A percentile compares a stretch with the other conserved stretches of the same genome.
These are phyloP conservation scores for Zapornia atra DNA, from an alignment of 2,113 vertebrate genomes.

Conservation along the genomic window DNA sequence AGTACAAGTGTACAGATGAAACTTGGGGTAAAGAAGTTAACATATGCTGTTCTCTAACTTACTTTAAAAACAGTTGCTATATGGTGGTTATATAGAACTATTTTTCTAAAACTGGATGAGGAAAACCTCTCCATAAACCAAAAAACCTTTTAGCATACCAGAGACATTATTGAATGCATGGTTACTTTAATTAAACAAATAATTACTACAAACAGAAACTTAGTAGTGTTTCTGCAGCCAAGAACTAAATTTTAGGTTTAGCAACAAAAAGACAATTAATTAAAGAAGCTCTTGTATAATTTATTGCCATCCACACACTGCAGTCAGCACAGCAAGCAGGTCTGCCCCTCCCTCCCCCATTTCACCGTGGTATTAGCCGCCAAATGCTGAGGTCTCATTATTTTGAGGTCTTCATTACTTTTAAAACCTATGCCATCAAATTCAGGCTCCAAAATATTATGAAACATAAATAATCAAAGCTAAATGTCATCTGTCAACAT, in stretches of 20 bases:
- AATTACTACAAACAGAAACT: not conserved
- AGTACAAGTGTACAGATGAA: constrained; percentile 17
- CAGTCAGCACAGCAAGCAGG: not conserved
- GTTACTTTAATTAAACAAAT: not conserved
- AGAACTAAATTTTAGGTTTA: not conserved
- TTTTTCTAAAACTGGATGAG: not conserved
- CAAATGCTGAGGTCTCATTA: not conserved
- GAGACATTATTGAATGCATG: not conserved
- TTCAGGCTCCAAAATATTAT: not conserved
- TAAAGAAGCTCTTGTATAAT: not conserved
- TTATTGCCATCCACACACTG: not conserved
- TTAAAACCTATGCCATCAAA: not conserved
- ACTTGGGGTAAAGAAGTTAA: not conserved
- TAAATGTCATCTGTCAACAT: not conserved
- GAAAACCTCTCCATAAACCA: not conserved
- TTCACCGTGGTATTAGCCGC: not conserved
- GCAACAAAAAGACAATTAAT: not conserved
- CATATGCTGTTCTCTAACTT: not conserved
- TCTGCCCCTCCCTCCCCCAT: not conserved
- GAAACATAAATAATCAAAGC: constrained; percentile 13
- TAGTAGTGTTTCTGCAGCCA: not conserved
- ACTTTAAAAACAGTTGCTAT: not conserved
- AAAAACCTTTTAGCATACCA: not conserved
- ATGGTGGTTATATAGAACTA: not conserved
- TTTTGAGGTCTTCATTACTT: not conserved